These are phyloP conservation scores for Prionailurus viverrinus DNA, from an alignment of 2,113 vertebrate species.

Conservation along the genomic window DNA sequence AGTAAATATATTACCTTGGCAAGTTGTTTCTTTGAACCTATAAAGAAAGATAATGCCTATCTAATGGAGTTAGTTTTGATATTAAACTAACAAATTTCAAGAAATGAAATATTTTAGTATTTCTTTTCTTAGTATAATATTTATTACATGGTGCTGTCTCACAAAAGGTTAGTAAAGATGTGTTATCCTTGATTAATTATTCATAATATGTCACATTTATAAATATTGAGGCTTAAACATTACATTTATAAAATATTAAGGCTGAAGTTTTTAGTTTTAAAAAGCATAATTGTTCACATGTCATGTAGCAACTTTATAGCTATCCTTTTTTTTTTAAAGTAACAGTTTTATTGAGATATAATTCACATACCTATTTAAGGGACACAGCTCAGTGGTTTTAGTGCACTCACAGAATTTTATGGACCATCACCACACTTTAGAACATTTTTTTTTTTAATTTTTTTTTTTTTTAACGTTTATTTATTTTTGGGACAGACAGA, in stretches of 20 bases:
- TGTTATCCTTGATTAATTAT: background rate
- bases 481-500: no score
- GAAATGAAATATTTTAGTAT: background rate
- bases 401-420: background rate
- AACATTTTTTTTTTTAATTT: background rate
- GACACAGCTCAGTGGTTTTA: background rate
- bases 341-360: background rate
- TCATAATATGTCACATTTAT: conserved; percentile 24
- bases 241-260: conserved; percentile 32
- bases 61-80: background rate
- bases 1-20: background rate
- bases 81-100: conserved; percentile 39
- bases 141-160: background rate
- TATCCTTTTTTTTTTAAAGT: background rate
- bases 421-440: background rate
- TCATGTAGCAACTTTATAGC: conserved; percentile 35
- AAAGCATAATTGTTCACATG: conserved; percentile 21
- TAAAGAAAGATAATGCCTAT: background rate
- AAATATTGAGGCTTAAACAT: background rate
- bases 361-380: background rate
- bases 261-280: background rate
- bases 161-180: background rate
- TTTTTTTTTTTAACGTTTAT: no score
- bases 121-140: background rate
- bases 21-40: background rate